Base-by-base conservation (phyloP, 2,113 vertebrate species). In the Epinephelus cyanopodus region DNA sequence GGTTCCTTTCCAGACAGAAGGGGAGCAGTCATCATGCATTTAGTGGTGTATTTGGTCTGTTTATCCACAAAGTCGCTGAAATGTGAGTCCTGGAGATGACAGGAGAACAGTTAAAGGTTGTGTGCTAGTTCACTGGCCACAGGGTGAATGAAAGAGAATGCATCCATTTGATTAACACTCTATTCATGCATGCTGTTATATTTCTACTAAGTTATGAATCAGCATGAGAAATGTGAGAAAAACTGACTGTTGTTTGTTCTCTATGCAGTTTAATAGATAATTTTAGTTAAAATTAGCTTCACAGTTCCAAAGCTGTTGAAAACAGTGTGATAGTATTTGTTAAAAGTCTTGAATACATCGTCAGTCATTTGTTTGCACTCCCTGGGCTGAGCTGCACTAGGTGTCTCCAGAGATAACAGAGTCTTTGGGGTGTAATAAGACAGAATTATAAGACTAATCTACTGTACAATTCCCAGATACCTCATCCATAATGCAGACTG, bases 11-110 rank as follows among this genome's bases (percentile, higher is more conserved):
- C 95, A 77, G 86, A 92, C 72, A 93, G 0, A 6, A 98, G 14
- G 1, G 96, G 95, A 25, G 45, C 79, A 27, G 95, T 91, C 64
- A 98, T 21, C 92, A 97, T 91, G 84, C 91, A 97, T 72, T 89
- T 90, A 3, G 97, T 97, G 64, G 95, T 94, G 23, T 95, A 97
- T 37, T 96, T 96, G 9, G 96, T 97, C 91, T 91, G 94, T 81
- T 96, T 97, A 88, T 97, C 97, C 94, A 96, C 89, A 91, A 95
- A 96, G 91, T 97, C 95, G 73, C 96, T 96, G 90, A 97, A 97
- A 88, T 97, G 96, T 29, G 86, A 94, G 79, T 97, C 95, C 97
- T 97, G 94, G 58, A 92, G 93, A 66, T 18, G 56, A 72, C 17
- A 18, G 37, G 27, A 53, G 58, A 52, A 21, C 14, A 21, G 60